Evolutionary conservation across 2,113 vertebrate genomes (phyloP).

Genomic region (Glaucidium brasilianum): DNA sequence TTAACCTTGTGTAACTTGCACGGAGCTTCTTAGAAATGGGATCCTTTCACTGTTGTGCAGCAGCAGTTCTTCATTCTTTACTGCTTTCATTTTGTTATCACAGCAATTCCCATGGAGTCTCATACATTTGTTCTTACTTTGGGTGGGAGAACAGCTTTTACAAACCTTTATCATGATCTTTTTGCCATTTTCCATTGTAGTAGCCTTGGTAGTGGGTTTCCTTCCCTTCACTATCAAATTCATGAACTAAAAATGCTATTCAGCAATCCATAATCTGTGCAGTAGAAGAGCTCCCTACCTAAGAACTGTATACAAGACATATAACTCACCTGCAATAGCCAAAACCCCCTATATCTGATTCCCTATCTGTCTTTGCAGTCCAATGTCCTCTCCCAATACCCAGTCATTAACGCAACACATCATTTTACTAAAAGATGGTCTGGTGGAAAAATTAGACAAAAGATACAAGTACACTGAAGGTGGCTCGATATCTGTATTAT

Average conservation of each 20-base stretch:
- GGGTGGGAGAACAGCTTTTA: not conserved
- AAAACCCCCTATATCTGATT: not conserved
- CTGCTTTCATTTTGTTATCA: not conserved
- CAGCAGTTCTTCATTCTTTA: not conserved
- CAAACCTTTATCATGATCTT: not conserved
- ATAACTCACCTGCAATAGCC: not conserved
- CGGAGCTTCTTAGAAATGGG: slow-evolving; percentile 10
- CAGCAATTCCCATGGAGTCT: not conserved
- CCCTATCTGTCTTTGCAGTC: not conserved
- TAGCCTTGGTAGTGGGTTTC: not conserved
- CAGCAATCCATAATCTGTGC: not conserved
- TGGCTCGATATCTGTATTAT: not conserved
- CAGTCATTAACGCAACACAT: not conserved
- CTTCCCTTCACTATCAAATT: not conserved
- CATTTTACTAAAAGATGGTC: not conserved
- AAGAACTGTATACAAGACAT: not conserved
- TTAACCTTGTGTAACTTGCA: slow-evolving; percentile 25
- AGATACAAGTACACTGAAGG: not conserved
- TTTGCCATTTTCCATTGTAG: slow-evolving; percentile 26
- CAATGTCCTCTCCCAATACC: not conserved
- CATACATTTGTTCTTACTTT: not conserved
- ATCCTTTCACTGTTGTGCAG: not conserved
- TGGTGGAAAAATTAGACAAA: not conserved
- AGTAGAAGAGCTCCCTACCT: not conserved
- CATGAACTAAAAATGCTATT: slow-evolving; percentile 1